A percentile compares a stretch with the other conserved stretches of the same genome.
These are phyloP conservation scores for Octopus bimaculoides DNA, from an alignment of 1,140 invertebrate species.

Conservation along the genomic window DNA sequence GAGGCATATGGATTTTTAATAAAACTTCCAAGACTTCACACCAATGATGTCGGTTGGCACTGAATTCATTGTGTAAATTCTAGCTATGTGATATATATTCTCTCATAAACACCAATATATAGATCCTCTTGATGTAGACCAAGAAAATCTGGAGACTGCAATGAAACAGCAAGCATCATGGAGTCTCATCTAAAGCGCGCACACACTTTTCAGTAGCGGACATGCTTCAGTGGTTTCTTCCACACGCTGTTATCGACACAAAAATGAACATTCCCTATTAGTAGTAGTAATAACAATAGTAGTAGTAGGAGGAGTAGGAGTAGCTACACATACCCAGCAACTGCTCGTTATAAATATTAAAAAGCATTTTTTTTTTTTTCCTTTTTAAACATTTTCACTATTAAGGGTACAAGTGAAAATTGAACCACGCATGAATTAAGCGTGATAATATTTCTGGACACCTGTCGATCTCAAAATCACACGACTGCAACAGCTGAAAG, in stretches of 20 bases:
- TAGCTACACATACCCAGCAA: not conserved
- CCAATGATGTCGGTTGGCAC: too few relatives aligned
- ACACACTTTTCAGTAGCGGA: not conserved
- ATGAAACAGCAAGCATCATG: slow-evolving; percentile 3
- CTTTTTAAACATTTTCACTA: not conserved
- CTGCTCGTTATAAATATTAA: not conserved
- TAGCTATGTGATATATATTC: too few relatives aligned
- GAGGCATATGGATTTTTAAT: too few relatives aligned
- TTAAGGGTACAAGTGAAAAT: too few relatives aligned
- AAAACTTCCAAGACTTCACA: too few relatives aligned
- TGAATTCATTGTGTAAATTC: too few relatives aligned
- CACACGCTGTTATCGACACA: not conserved
- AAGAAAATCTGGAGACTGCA: not conserved
- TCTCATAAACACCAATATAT: not conserved
- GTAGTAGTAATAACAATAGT: not conserved
- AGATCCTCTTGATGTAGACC: not conserved
- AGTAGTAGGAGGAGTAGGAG: not conserved
- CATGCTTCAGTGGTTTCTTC: slow-evolving; percentile 1
- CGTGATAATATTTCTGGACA: not conserved
- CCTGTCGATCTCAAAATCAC: not conserved
- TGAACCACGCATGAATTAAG: too few relatives aligned
- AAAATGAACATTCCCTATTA: slow-evolving; percentile 7
- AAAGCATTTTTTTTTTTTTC: not conserved
- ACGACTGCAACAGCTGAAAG: not conserved
- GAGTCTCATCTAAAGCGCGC: not conserved